Conservation (phyloP, 2,797 vertebrate genomes). For the Gouania willdenowi region DNA sequence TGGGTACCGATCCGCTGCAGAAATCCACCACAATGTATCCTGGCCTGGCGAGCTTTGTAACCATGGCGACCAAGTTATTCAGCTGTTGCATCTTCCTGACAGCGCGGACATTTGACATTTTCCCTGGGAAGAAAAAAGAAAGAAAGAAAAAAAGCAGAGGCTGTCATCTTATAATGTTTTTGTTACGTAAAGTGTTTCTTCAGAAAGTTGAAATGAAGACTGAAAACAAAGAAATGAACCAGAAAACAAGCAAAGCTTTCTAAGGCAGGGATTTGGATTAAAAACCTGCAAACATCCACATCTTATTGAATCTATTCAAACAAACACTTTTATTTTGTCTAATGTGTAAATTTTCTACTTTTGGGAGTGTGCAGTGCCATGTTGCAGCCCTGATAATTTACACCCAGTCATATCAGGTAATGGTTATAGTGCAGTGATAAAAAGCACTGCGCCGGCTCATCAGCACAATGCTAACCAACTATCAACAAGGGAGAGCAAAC, state of each 20-base stretch:
- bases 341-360: background rate
- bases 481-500: conserved; percentile 21
- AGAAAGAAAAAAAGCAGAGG: conserved; percentile 3
- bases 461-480: conserved; percentile 38
- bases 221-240: background rate
- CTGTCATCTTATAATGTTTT: background rate
- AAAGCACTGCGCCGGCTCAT: conserved; percentile 31
- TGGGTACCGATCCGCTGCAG: conserved; percentile 94
- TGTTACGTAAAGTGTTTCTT: conserved; percentile 5
- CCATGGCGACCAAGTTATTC: conserved; percentile 90
- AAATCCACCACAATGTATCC: conserved; percentile 91
- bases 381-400: conserved; percentile 31
- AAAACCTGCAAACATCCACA: background rate
- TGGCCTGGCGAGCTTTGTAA: conserved; percentile 79
- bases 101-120: conserved; percentile 89
- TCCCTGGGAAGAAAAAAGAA: conserved; percentile 70
- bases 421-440: conserved; percentile 31
- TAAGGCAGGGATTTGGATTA: background rate
- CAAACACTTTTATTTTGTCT: conserved; percentile 3
- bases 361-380: background rate
- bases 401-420: conserved; percentile 31
- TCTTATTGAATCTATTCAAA: background rate
- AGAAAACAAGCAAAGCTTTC: background rate
- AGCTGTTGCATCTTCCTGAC: conserved; percentile 91
- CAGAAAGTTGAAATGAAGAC: background rate